A percentile compares a stretch with the other conserved stretches of the same genome.
Conservation (phyloP, 2,888 invertebrate species). For the Pegoplata infirma region DNA sequence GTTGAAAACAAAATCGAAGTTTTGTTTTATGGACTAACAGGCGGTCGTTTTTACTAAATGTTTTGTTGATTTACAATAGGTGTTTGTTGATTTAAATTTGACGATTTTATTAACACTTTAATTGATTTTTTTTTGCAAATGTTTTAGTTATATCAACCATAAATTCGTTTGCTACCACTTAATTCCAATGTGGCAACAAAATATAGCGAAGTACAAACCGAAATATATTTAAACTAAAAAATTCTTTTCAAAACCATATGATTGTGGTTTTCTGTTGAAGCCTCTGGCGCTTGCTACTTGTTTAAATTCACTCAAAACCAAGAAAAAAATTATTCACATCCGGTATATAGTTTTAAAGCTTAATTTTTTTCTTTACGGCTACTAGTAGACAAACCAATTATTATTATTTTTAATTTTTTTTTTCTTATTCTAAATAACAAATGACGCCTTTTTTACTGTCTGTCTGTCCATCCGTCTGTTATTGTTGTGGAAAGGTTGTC, state of each 20-base stretch:
- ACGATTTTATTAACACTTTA: too few relatives aligned
- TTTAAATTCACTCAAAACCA: not conserved
- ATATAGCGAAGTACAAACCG: too few relatives aligned
- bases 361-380: not conserved
- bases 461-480: not conserved
- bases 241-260: not conserved
- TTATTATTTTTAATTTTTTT: conserved; percentile 11
- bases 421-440: conserved; percentile 12
- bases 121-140: too few relatives aligned
- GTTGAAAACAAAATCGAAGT: too few relatives aligned
- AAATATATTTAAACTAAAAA: too few relatives aligned
- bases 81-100: too few relatives aligned
- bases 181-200: too few relatives aligned
- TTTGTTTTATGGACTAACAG: too few relatives aligned
- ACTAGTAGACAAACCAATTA: conserved; percentile 19
- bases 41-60: too few relatives aligned
- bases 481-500: not conserved
- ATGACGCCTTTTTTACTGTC: conserved; percentile 23
- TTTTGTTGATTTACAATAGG: too few relatives aligned
- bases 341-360: conserved; percentile 20
- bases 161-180: too few relatives aligned
- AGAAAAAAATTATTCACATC: conserved; percentile 21
- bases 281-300: not conserved
- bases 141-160: too few relatives aligned
- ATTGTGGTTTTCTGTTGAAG: not conserved